Evolutionary conservation across 2,797 vertebrate genomes (phyloP), one percentile per base, ranked within the genome.

Genomic region (Platalea minor): DNA sequence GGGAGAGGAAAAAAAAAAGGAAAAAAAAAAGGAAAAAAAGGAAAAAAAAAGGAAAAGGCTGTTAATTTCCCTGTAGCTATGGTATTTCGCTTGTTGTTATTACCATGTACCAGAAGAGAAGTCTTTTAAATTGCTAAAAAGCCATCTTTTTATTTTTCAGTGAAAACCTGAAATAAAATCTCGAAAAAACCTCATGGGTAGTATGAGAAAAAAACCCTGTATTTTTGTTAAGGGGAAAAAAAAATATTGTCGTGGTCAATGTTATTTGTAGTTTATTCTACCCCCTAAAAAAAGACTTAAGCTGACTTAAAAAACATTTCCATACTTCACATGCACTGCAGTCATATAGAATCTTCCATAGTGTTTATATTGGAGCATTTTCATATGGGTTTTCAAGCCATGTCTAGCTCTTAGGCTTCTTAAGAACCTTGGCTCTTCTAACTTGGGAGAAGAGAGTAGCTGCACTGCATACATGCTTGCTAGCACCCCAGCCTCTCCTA

Each of bases 131-230:
- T 59, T 19, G 7, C 17, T 63, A 41, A 43, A 72, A 59, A 16
- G 0, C 2, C 3, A 12, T 20, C 8, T 60, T 37, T 60, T 50
- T 69, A 21, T 64, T 70, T 70, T 61, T 64, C 45, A 50, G 6
- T 48, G n/a, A 72, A 85, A 89, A 74, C 0, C 2, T 29, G 26
- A 46, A 11, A 46, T 25, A 35, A 59, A 54, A 43, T 63, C 7
- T 74, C 68, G 23, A 57, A 64, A 70, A 7, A 48, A 48, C 10
- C 2, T 6, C 13, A 33, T 18, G 5, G 6, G 17, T 50, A 53
- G 0, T 24, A 51, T 12, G 8, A 9, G 17, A 3, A 5, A 1
- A 64, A 39, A 14, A 0, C 1, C 19, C 10, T 70, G 10, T 28
- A 7, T 31, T 75, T 63, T 76, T 72, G 17, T 78, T 11, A 43